phyloP scores from a whole-genome alignment of 2,797 vertebrate genomes.

The Sebastes hubbsi region DNA sequence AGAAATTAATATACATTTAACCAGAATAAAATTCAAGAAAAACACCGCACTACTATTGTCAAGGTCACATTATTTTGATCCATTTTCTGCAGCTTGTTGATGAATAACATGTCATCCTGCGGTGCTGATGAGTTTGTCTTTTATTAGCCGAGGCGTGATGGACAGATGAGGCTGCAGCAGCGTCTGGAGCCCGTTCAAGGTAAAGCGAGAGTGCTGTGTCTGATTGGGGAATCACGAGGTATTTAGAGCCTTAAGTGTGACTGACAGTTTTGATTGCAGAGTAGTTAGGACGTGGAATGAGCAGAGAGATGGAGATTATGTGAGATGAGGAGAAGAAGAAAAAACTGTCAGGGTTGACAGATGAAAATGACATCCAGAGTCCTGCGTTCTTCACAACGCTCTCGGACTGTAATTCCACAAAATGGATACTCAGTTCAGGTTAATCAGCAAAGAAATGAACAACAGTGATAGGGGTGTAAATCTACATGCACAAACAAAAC shows the following conservation, averaged over 20 bases:
- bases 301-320: slow-evolving; percentile 56
- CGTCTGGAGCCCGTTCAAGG: slow-evolving; percentile 23
- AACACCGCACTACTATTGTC: neutral
- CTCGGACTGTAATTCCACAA: slow-evolving; percentile 17
- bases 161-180: slow-evolving; percentile 46
- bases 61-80: slow-evolving; percentile 32
- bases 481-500: slow-evolving; percentile 10
- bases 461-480: neutral
- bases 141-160: slow-evolving; percentile 42
- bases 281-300: slow-evolving; percentile 56
- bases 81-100: slow-evolving; percentile 12
- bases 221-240: slow-evolving; percentile 63
- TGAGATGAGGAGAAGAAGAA: slow-evolving; percentile 30
- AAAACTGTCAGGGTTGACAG: slow-evolving; percentile 23
- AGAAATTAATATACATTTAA: neutral
- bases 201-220: slow-evolving; percentile 49
- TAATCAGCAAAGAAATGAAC: slow-evolving; percentile 25
- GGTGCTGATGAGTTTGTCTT: slow-evolving; percentile 42
- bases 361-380: slow-evolving; percentile 45
- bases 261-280: slow-evolving; percentile 71
- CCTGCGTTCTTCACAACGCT: slow-evolving; percentile 26
- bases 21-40: neutral
- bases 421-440: slow-evolving; percentile 28
- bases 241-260: slow-evolving; percentile 73
- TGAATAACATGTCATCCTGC: slow-evolving; percentile 16